phyloP scores from a whole-genome alignment of 1,140 invertebrate genomes.

The Steinernema feltiae region DNA sequence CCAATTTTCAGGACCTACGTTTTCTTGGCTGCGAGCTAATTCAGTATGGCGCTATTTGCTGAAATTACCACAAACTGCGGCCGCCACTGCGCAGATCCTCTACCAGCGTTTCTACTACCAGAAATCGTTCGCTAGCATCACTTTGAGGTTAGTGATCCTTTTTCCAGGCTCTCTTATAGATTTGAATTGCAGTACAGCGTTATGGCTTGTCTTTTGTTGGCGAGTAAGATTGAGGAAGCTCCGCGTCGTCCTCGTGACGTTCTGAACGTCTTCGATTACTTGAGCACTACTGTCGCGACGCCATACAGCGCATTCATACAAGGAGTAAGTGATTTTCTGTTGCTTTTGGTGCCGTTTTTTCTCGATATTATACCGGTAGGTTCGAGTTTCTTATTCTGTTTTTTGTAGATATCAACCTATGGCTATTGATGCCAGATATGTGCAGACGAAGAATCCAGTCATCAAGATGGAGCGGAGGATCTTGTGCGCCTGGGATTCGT shows the following conservation, averaged over 20 bases:
- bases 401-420: slow-evolving; percentile 78
- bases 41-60: slow-evolving; percentile 91
- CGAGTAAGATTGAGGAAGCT: slow-evolving; percentile 98
- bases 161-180: not conserved
- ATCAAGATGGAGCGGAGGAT: slow-evolving; percentile 93
- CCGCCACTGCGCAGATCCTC: slow-evolving; percentile 97
- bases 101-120: slow-evolving; percentile 98
- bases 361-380: not conserved
- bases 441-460: slow-evolving; percentile 83
- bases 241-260: slow-evolving; percentile 89
- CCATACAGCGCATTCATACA: slow-evolving; percentile 61
- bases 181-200: slow-evolving; percentile 65
- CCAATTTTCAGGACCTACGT: slow-evolving; percentile 70
- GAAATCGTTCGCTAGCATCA: slow-evolving; percentile 91
- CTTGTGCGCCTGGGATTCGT: slow-evolving; percentile 96
- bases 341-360: not conserved
- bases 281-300: slow-evolving; percentile 70
- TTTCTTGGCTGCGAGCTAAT: slow-evolving; percentile 95
- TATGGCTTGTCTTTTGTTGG: slow-evolving; percentile 93
- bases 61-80: slow-evolving; percentile 79
- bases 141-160: slow-evolving; percentile 74
- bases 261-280: slow-evolving; percentile 97
- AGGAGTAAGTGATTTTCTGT: slow-evolving; percentile 70
- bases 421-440: slow-evolving; percentile 85
- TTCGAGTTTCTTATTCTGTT: slow-evolving; percentile 51